phyloP scores from a whole-genome alignment of 2,113 vertebrate genomes.

The Sturnus vulgaris region DNA sequence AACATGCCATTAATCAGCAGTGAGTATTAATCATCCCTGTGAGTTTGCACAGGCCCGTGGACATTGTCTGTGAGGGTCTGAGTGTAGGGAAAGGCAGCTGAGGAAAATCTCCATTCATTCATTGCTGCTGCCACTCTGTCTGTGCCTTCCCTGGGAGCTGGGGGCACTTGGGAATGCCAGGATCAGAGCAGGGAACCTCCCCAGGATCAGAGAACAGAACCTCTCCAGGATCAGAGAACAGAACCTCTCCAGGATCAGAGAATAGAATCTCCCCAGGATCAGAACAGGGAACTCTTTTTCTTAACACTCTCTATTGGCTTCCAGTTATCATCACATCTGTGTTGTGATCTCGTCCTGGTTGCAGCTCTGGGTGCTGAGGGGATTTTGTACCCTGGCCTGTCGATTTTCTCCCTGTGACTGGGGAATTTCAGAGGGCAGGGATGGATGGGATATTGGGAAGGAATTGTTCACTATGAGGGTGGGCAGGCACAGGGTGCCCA shows the following conservation, averaged over 20 bases:
- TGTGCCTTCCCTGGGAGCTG: neutral
- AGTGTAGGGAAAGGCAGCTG: neutral
- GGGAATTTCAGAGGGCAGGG: neutral
- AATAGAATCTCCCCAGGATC: no score
- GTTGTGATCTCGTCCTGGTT: accelerated
- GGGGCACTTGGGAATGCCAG: neutral
- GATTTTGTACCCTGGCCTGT: neutral
- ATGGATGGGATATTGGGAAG: neutral
- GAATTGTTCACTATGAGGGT: neutral
- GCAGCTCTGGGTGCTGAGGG: neutral
- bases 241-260: neutral
- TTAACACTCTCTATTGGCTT: neutral
- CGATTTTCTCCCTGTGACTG: accelerated
- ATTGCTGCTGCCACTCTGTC: neutral
- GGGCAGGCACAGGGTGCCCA: neutral
- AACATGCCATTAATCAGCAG: neutral
- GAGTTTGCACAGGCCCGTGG: neutral
- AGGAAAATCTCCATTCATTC: neutral
- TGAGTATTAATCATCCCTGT: neutral
- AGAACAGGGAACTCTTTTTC: neutral
- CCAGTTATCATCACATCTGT: neutral
- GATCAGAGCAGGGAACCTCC: neutral
- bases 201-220: no score
- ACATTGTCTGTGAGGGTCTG: neutral
- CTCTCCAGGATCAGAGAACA: neutral